Base-by-base conservation (phyloP, 1,140 invertebrate species). In the Papilio xuthus region DNA sequence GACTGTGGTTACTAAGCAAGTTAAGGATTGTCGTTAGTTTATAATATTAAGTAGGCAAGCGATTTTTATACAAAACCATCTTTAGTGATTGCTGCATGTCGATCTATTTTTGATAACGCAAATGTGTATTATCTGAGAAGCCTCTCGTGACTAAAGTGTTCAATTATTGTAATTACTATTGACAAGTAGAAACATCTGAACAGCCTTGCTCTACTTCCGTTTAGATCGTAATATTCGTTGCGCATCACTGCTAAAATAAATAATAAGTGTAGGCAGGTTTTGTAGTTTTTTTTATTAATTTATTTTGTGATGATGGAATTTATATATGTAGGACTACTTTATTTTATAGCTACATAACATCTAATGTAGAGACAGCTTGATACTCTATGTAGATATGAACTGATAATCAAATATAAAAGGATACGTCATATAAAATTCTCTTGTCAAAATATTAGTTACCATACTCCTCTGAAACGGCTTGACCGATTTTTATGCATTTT, bases 141-240 rank as follows among this genome's bases (percentile, higher is more conserved):
- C 20, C 56, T 60, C 23, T 60, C 56, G 56, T 60, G 56, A 60
- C 56, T 60, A 15, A 18, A 12, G 23, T 23, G 20, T 60, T 26
- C 23, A 60, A 60, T 60, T 23, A 60, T 26, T 60, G 26, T 60
- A 60, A 60, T 60, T 60, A 60, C 10, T 60, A 23, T 60, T 60
- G 56, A 60, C 56, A 60, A 60, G 53, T 60, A 60, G 56, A 13
- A 60, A 60, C 56, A 13, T 60, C 56, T 60, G 20, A 60, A 60
- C 56, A 26, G 23, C 56, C 56, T 60, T 60, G 56, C 20, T 23
- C 56, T 26, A 60, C 12, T 60, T 56, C 7, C 53, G 20, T 56
- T 56, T 20, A 23, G 20, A 56, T 56, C n/a, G 53, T 56, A 53
- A 47, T 53, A 53, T 18, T 23, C 7, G 53, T 56, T 56, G 53